Evolutionary conservation across 2,113 vertebrate genomes (phyloP).

Genomic region (Seriola aureovittata): DNA sequence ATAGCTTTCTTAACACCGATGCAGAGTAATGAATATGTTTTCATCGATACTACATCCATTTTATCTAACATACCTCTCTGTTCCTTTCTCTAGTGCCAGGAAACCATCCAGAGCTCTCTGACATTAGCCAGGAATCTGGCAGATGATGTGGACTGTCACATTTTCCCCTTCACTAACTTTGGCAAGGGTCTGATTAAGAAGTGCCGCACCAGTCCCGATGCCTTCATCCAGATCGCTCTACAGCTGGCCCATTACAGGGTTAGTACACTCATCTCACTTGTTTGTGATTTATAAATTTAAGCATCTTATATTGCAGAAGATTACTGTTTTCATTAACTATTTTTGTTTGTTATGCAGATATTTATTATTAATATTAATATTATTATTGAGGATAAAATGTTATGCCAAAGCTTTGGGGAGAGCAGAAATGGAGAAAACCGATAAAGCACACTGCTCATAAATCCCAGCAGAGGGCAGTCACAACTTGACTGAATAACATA

Average conservation of each 20-base stretch:
- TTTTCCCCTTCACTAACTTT: conserved; percentile 89
- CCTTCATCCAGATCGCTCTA: conserved; percentile 93
- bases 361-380: no score
- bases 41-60: neutral
- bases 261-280: conserved; percentile 1
- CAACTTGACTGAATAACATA: neutral
- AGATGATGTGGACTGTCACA: conserved; percentile 91
- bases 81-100: conserved; percentile 87
- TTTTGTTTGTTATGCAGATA: no score
- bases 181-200: conserved; percentile 97
- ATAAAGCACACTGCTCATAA: neutral
- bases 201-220: conserved; percentile 93
- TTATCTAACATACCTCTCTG: conserved; percentile 2
- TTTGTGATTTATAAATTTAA: neutral
- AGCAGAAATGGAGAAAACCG: neutral
- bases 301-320: neutral
- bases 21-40: neutral
- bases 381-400: neutral
- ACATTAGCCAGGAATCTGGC: conserved; percentile 86
- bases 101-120: conserved; percentile 88
- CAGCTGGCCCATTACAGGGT: conserved; percentile 97
- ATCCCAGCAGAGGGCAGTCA: conserved; percentile 71
- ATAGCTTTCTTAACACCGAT: neutral
- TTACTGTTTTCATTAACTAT: neutral
- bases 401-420: neutral